phyloP scores from a whole-genome alignment of 2,113 vertebrate genomes.

The Anas platyrhynchos region DNA sequence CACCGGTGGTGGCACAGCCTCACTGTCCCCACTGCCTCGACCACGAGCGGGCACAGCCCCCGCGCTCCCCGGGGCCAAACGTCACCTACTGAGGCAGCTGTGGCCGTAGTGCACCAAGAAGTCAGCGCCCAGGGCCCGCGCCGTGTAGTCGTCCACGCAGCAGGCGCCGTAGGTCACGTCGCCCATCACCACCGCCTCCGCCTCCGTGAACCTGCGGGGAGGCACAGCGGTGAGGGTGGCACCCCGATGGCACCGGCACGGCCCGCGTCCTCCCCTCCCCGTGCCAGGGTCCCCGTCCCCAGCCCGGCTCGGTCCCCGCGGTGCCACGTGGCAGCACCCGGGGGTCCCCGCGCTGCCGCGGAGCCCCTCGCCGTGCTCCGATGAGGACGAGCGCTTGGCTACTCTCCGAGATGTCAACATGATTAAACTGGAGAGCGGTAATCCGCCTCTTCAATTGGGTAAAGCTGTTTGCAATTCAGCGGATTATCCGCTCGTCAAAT shows the following conservation, averaged over 20 bases:
- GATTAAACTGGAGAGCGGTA: slow-evolving; percentile 64
- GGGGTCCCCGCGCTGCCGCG: not conserved
- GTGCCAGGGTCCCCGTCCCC: not conserved
- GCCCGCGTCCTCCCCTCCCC: not conserved
- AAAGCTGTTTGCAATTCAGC: slow-evolving; percentile 74
- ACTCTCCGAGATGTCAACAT: slow-evolving; percentile 65
- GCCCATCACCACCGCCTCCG: slow-evolving; percentile 93
- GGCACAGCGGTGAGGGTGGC: not conserved
- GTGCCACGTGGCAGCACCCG: rapidly evolving
- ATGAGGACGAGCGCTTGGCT: slow-evolving; percentile 27
- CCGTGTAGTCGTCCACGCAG: slow-evolving; percentile 96
- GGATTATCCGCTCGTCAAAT: slow-evolving; percentile 70
- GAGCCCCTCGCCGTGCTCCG: not conserved
- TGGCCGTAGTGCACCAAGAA: slow-evolving; percentile 99
- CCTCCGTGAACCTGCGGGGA: slow-evolving; percentile 88
- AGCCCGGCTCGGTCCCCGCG: not conserved
- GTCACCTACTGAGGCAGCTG: slow-evolving; percentile 92
- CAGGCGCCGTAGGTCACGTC: slow-evolving; percentile 98
- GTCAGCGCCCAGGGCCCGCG: slow-evolving; percentile 92
- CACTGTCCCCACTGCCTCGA: not conserved
- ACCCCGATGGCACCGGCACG: not conserved
- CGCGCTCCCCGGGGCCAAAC: rapidly evolving
- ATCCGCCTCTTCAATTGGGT: slow-evolving; percentile 70
- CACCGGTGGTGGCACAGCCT: not conserved
- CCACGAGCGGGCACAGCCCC: not conserved